Conservation (phyloP, 2,113 vertebrate species). For the Actenoides lindsayi region DNA sequence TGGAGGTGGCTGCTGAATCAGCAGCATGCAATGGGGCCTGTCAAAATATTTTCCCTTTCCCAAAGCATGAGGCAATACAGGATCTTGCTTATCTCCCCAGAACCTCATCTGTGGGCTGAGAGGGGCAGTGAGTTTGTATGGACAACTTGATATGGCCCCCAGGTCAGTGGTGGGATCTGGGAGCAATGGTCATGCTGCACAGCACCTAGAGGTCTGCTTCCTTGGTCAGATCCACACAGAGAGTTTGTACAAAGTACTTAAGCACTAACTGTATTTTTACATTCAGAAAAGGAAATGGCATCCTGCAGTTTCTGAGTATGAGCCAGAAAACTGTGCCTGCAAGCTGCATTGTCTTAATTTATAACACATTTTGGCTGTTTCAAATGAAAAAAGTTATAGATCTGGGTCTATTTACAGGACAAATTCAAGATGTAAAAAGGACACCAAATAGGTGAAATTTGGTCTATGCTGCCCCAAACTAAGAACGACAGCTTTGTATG, state of each 20-base stretch:
- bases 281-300: neutral
- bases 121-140: neutral
- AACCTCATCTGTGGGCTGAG: neutral
- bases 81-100: neutral
- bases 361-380: neutral
- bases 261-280: neutral
- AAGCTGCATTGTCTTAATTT: neutral
- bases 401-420: neutral
- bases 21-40: accelerated
- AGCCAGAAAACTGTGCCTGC: neutral
- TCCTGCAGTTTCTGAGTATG: neutral
- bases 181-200: accelerated
- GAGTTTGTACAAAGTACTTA: neutral
- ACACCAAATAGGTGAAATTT: neutral
- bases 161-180: neutral
- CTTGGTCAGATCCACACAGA: neutral
- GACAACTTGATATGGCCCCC: neutral
- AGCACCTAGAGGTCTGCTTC: neutral
- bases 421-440: neutral
- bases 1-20: neutral
- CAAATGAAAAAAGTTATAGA: neutral
- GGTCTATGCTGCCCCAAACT: neutral
- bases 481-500: neutral
- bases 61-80: accelerated
- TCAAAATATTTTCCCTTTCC: neutral